These are phyloP conservation scores for Camptogramma bilineatum DNA, from an alignment of 2,888 invertebrate species.

Conservation along the genomic window DNA sequence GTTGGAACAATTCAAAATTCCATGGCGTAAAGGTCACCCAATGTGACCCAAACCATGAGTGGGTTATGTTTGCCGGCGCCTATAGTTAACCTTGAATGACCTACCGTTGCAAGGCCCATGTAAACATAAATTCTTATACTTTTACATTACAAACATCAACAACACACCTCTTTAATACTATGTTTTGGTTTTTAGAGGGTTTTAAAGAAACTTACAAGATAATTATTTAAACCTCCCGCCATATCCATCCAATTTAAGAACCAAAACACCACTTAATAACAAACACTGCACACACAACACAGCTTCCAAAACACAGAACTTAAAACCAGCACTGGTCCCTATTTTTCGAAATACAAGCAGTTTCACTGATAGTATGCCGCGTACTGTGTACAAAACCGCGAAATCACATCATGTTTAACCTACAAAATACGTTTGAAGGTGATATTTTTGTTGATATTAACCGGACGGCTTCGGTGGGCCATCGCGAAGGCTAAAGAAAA, in stretches of 20 bases:
- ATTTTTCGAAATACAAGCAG: conserved; percentile 49
- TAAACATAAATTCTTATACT: conserved; percentile 25
- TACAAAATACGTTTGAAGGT: conserved; percentile 85
- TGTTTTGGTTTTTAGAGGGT: neutral
- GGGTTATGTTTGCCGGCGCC: conserved; percentile 78
- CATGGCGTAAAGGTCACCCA: conserved; percentile 71
- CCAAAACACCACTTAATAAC: conserved; percentile 49
- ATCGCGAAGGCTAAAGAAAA: conserved; percentile 48
- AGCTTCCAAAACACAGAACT: conserved; percentile 30
- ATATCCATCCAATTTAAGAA: conserved; percentile 47
- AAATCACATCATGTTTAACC: conserved; percentile 83
- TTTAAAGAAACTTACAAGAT: conserved; percentile 55
- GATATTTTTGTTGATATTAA: conserved; percentile 85
- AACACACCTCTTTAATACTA: neutral
- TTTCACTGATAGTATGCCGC: conserved; percentile 59
- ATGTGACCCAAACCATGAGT: conserved; percentile 71
- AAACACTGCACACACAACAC: conserved; percentile 41
- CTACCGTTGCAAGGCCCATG: conserved; percentile 55
- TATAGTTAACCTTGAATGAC: conserved; percentile 82
- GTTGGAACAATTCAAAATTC: neutral
- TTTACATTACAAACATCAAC: conserved; percentile 22
- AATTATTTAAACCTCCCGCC: conserved; percentile 66
- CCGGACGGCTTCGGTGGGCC: conserved; percentile 53
- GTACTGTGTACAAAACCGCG: conserved; percentile 76
- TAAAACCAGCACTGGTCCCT: conserved; percentile 52